Percentiles rank a stretch among this genome's conserved stretches.
Conservation (phyloP, 2,888 invertebrate species). For the Baronia brevicornis region DNA sequence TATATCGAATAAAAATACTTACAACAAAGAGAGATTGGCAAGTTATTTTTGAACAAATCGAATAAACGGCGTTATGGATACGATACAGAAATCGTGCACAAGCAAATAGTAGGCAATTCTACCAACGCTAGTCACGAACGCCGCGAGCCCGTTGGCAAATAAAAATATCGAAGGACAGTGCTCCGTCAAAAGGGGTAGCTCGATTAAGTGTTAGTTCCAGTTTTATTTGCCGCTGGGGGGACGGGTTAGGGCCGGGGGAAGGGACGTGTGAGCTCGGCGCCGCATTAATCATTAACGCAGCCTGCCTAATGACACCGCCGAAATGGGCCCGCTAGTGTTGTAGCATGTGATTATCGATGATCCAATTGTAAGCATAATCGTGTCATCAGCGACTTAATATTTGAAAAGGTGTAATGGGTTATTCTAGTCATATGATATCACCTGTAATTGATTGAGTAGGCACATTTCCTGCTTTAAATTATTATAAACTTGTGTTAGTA, state of each 20-base stretch:
- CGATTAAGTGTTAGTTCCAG: conserved; percentile 68
- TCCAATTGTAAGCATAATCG: conserved; percentile 23
- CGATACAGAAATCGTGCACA: conserved; percentile 46
- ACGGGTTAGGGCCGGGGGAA: conserved; percentile 20
- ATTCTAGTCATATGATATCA: too few species aligned
- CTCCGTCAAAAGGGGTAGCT: conserved; percentile 72
- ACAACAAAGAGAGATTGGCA: neutral
- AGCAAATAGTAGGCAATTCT: conserved; percentile 41
- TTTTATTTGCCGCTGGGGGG: conserved; percentile 57
- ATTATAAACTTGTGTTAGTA: conserved; percentile 12
- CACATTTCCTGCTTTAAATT: too few species aligned
- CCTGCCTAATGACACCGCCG: conserved; percentile 72
- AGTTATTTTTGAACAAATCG: conserved; percentile 25
- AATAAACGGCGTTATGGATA: conserved; percentile 16
- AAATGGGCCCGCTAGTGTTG: conserved; percentile 59
- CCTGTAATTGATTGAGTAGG: too few species aligned
- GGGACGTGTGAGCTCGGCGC: conserved; percentile 59
- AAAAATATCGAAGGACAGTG: conserved; percentile 51
- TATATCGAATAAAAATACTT: conserved; percentile 3
- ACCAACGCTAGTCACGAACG: conserved; percentile 41
- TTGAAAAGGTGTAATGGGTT: too few species aligned
- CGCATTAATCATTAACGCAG: conserved; percentile 75
- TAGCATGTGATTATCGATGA: conserved; percentile 33
- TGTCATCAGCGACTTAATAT: conserved; percentile 24
- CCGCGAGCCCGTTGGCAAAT: conserved; percentile 42